These are phyloP conservation scores for Colostygia pectinataria DNA, from an alignment of 2,888 invertebrate genomes.

Conservation along the genomic window DNA sequence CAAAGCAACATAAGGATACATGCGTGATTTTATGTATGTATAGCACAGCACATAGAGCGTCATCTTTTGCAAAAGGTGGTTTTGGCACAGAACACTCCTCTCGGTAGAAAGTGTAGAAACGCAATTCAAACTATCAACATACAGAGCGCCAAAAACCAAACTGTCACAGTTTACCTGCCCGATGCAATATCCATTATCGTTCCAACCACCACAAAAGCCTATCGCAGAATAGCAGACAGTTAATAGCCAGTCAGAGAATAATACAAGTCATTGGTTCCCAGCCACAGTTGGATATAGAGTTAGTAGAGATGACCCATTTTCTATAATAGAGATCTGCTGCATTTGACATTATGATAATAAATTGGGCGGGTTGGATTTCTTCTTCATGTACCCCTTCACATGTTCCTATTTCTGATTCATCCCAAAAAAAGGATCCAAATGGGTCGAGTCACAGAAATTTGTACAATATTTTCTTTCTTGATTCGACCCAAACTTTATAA, in stretches of 20 bases:
- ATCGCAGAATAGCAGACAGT: conserved; percentile 10
- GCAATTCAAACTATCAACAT: conserved; percentile 7
- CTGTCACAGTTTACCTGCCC: conserved; percentile 23
- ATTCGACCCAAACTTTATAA: no score
- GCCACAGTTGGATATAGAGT: background rate
- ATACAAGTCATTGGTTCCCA: background rate
- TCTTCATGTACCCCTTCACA: no score
- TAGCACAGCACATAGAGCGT: no score
- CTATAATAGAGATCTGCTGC: conserved; percentile 17
- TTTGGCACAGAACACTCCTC: background rate
- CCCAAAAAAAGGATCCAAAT: no score
- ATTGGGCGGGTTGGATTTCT: conserved; percentile 1
- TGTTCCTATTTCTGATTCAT: no score
- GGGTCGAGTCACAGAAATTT: no score
- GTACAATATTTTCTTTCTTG: no score
- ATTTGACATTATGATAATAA: conserved; percentile 19
- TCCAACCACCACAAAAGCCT: conserved; percentile 20
- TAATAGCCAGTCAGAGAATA: background rate
- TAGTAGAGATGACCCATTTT: conserved; percentile 16
- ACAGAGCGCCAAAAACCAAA: conserved; percentile 11
- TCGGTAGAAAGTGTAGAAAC: background rate
- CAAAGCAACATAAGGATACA: no score
- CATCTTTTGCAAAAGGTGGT: no score
- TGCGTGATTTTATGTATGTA: no score
- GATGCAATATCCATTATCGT: conserved; percentile 29